Evolutionary conservation across 37 sponge, comb jelly and placozoan genomes (phyloP), one percentile per base, ranked within the genome.

Genomic region (Beroe forskalii): DNA sequence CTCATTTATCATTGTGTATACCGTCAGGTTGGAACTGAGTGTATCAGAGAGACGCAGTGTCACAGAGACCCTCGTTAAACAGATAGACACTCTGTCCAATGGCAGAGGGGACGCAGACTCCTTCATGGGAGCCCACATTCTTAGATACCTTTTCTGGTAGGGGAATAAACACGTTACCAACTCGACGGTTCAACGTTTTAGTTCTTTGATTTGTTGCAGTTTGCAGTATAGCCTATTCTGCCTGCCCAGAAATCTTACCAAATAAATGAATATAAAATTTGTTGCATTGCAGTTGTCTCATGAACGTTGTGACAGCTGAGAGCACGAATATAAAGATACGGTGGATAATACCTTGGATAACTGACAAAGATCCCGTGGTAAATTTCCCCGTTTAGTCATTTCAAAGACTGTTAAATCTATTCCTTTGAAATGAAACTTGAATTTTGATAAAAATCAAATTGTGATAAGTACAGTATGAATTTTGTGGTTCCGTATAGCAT

Each of bases 301-400:
- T 3, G 24, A 80, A 80, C 55, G 86, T 80, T 4, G 35, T 38
- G 14, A 80, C 86, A 6, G 25, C 44, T 44, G 86, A 43, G 19
- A 44, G 55, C 40, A 80, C 86, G 12, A 80, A 25, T 80, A 24
- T 80, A 8, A 44, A 41, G 55, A 80, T 80, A 80, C 86, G 86
- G 27, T 80, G 86, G 86, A 22, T 80, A n/a, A 80, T 80, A 38
- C 86, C 86, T 3, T 80, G 86, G 86, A 80, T 80, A 17, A 44
- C 86, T 23, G 86, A 80, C 28, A 80, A 80, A 80, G 86, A 80
- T 25, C 86, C 86, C n/a, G 86, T 80, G 44, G 86, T 80, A n/a
- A 41, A 48, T 33, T 20, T 3, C 17, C 60, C 60, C n/a, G n/a
- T n/a, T n/a, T n/a, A n/a, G n/a, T n/a, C n/a, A n/a, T n/a, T n/a